Percentiles rank a stretch among this genome's conserved stretches.
These are phyloP conservation scores for Onychostoma macrolepis DNA, from an alignment of 2,113 vertebrate genomes.

Conservation along the genomic window DNA sequence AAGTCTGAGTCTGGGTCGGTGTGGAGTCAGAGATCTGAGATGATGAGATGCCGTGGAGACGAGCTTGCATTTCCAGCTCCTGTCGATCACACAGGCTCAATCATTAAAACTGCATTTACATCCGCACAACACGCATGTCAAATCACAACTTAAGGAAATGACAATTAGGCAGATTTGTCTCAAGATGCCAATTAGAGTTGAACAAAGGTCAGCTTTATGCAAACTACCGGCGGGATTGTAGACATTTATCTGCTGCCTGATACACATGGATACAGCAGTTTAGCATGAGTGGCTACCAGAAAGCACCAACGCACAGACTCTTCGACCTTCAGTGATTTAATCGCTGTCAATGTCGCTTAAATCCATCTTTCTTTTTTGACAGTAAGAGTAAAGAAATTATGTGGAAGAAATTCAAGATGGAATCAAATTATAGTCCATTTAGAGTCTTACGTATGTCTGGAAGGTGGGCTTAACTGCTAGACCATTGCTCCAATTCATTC, in stretches of 20 bases:
- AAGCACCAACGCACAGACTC: neutral
- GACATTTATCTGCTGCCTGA: neutral
- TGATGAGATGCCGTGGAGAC: slow-evolving; percentile 73
- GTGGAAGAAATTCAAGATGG: neutral
- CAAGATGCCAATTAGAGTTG: neutral
- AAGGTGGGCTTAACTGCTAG: neutral
- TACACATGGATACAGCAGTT: neutral
- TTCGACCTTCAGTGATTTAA: neutral
- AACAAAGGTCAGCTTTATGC: neutral
- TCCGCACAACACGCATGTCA: neutral
- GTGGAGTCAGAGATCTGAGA: slow-evolving; percentile 54
- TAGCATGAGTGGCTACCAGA: neutral
- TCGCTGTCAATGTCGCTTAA: neutral
- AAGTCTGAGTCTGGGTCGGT: slow-evolving; percentile 31
- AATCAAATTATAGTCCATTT: neutral
- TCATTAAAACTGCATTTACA: neutral
- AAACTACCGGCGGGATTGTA: neutral
- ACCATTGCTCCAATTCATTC: neutral
- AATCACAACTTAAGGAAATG: neutral
- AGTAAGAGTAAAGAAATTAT: neutral
- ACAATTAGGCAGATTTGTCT: too few species aligned
- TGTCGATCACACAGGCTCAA: slow-evolving; percentile 57
- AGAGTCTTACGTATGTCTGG: neutral
- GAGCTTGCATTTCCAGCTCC: slow-evolving; percentile 89
- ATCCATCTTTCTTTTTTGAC: neutral